Evolutionary conservation across 1,140 invertebrate species (phyloP).

Genomic region (Diprion similis): DNA sequence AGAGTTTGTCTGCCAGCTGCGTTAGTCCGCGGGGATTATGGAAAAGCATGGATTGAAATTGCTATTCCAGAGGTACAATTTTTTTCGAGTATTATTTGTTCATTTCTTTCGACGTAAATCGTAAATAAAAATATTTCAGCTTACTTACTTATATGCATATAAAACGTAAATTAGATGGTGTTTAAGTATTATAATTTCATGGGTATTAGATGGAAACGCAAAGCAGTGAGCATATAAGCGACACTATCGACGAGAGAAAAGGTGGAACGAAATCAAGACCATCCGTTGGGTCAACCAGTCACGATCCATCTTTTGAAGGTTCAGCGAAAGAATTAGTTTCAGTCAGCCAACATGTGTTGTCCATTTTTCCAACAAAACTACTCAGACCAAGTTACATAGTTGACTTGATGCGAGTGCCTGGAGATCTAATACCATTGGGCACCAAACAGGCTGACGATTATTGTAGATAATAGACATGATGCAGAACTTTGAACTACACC

Average conservation of each 20-base stretch:
- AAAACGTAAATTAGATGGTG: too few relatives aligned
- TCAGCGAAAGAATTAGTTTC: neutral
- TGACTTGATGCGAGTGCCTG: constrained; percentile 65
- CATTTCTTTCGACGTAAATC: neutral
- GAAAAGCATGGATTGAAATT: constrained; percentile 69
- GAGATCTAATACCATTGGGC: constrained; percentile 59
- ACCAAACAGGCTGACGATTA: constrained; percentile 52
- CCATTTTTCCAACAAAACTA: constrained; percentile 59
- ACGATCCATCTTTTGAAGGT: neutral
- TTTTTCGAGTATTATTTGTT: neutral
- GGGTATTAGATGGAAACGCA: too few relatives aligned
- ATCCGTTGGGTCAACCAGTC: neutral
- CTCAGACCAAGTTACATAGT: constrained; percentile 68
- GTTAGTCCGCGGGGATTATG: constrained; percentile 62
- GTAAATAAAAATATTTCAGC: too few relatives aligned
- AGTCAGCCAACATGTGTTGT: neutral
- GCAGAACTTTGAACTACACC: too few relatives aligned
- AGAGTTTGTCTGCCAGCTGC: constrained; percentile 66
- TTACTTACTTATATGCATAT: too few relatives aligned
- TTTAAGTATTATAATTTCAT: too few relatives aligned
- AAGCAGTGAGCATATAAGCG: too few relatives aligned
- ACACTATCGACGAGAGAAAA: too few relatives aligned
- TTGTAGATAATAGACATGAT: constrained; percentile 17
- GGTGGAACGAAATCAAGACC: neutral
- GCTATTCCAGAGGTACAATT: constrained; percentile 60